A percentile compares a stretch with the other conserved stretches of the same genome.
phyloP scores from a whole-genome alignment of 2,113 vertebrate genomes.

The Perca schrenkii region DNA sequence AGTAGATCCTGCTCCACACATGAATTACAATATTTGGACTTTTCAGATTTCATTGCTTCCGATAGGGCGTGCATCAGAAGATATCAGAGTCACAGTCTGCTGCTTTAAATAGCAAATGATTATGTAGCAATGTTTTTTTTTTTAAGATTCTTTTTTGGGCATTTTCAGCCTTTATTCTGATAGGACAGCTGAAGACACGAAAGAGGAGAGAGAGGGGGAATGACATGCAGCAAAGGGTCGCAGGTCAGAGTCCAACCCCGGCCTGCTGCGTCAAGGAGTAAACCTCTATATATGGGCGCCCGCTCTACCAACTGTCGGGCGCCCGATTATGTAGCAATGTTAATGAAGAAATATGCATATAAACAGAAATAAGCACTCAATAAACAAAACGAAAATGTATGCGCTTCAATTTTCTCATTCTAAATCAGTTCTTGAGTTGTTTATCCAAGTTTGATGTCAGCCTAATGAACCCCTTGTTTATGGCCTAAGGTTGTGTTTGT shows the following conservation, averaged over 20 bases:
- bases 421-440: neutral
- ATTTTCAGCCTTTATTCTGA: too few species aligned
- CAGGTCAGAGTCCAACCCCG: too few species aligned
- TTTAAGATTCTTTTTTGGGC: too few species aligned
- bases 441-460: constrained; percentile 17
- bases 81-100: neutral
- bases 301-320: too few species aligned
- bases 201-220: too few species aligned
- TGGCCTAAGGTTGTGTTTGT: constrained; percentile 30
- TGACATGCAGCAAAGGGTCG: too few species aligned
- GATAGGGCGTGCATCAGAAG: neutral
- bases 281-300: too few species aligned
- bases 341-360: neutral
- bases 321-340: neutral
- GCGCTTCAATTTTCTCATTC: neutral
- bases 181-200: too few species aligned
- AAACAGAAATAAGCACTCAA: neutral
- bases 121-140: neutral
- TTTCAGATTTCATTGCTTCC: neutral
- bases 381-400: neutral
- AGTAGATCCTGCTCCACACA: neutral
- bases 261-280: too few species aligned
- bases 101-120: neutral
- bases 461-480: constrained; percentile 32
- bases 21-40: neutral